Conservation (phyloP, 2,888 invertebrate genomes). For the Ophion ellenae region DNA sequence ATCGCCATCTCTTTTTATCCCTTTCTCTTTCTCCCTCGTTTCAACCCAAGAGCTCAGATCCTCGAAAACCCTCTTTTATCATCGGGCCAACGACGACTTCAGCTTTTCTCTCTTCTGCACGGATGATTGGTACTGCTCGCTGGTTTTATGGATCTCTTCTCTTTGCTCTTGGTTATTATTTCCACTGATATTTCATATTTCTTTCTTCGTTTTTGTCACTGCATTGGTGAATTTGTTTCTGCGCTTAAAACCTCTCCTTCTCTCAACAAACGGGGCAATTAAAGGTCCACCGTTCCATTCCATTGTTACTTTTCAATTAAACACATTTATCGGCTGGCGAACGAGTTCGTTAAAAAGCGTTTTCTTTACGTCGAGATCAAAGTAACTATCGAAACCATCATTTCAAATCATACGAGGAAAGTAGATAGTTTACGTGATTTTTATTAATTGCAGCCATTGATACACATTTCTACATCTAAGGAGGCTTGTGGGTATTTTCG, state of each 20-base stretch:
- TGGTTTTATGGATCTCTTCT: constrained; percentile 17
- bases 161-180: constrained; percentile 68
- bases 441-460: not conserved
- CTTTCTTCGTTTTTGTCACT: constrained; percentile 20
- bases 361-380: not conserved
- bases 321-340: not conserved
- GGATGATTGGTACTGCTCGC: constrained; percentile 44
- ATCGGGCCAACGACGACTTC: constrained; percentile 42
- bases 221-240: constrained; percentile 37
- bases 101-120: constrained; percentile 42
- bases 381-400: not conserved
- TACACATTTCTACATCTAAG: not conserved
- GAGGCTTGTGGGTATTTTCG: not conserved
- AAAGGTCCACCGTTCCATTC: not conserved
- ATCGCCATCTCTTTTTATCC: constrained; percentile 32
- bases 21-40: constrained; percentile 44
- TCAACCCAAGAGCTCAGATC: constrained; percentile 49
- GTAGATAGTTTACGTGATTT: not conserved
- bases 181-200: constrained; percentile 66
- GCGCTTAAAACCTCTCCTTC: constrained; percentile 55
- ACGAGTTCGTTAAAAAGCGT: not conserved
- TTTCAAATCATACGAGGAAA: not conserved
- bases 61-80: constrained; percentile 55
- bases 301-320: constrained; percentile 12
- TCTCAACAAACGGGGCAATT: constrained; percentile 46